Evolutionary conservation across 2,797 vertebrate genomes (phyloP).

Genomic region (Anolis apletophallus): DNA sequence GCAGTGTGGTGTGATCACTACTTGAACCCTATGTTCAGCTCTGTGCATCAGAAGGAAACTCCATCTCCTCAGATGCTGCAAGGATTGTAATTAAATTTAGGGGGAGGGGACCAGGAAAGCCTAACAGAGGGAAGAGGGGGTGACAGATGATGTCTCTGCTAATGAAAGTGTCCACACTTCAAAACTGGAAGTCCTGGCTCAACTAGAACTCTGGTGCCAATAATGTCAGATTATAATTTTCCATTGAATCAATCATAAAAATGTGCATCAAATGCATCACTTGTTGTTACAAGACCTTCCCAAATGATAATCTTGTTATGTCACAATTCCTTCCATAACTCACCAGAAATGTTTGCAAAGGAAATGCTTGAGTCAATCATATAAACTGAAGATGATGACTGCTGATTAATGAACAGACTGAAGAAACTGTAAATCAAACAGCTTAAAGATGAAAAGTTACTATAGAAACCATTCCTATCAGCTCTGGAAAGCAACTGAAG

Average conservation of each 20-base stretch:
- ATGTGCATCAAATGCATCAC: not conserved
- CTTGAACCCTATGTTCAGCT: too few species aligned
- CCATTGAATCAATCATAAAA: not conserved
- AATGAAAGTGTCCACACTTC: not conserved
- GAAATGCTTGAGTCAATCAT: conserved; percentile 9
- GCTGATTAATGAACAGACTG: conserved; percentile 1
- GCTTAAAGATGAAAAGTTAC: conserved; percentile 37
- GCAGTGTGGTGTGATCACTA: too few species aligned
- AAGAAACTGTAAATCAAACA: conserved; percentile 42
- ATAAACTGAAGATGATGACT: conserved; percentile 28
- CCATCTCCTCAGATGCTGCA: too few species aligned
- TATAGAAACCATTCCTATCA: conserved; percentile 42
- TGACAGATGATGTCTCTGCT: not conserved
- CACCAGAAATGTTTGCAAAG: conserved; percentile 30
- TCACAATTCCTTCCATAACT: conserved; percentile 20
- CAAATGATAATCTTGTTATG: conserved; percentile 8
- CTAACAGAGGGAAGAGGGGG: too few species aligned
- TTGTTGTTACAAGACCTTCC: conserved; percentile 27
- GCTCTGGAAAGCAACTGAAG: conserved; percentile 36
- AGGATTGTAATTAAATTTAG: too few species aligned
- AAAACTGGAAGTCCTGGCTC: not conserved
- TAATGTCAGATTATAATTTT: not conserved
- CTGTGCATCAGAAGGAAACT: too few species aligned
- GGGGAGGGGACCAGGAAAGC: too few species aligned
- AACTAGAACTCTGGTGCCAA: not conserved